Evolutionary conservation across 2,888 invertebrate species (phyloP), one percentile per base, ranked within the genome.

Genomic region (Acanthosepion lycidas): DNA sequence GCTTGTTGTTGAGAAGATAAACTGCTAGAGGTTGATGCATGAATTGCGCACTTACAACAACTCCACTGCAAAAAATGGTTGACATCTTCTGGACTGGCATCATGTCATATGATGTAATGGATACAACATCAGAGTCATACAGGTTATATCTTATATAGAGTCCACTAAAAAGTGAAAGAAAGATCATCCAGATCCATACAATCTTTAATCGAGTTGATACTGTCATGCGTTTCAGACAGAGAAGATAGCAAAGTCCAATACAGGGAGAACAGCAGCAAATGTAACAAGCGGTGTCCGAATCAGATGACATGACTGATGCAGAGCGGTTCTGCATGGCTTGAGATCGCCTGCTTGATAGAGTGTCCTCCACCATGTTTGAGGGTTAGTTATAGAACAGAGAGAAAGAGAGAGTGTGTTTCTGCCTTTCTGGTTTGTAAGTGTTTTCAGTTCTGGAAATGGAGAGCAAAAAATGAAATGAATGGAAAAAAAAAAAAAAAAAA

Each of bases 371-470:
- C 78, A 78, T 78, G 8, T n/a, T 78, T n/a, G 78, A n/a, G 12
- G n/a, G n/a, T 18, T 33, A 78, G n/a, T 33, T n/a, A 78, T 78
- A 78, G 78, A n/a, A 78, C 78, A 33, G 78, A 78, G 12, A n/a
- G n/a, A 78, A 28, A 78, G 78, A 59, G 23, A 59, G 55, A 23
- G n/a, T 78, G n/a, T n/a, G n/a, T 78, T n/a, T 78, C 78, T n/a
- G 78, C 78, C 78, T 78, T 78, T 78, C 78, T 78, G n/a, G 78
- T 78, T 6, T 28, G 78, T 64, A 26, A 28, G 78, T 78, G 33
- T 78, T 78, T 78, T 78, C 78, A 78, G 78, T 78, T 78, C 78
- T 78, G 78, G 78, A 78, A 78, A 78, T 78, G 78, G 78, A 78
- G 78, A 78, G 33, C 33, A 78, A 78, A 78, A 78, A 12, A 78